Percentiles rank a stretch among this genome's conserved stretches.
These are phyloP conservation scores for Stylophora pistillata DNA, from an alignment of 64 coral and sea anemone genomes.

Conservation along the genomic window DNA sequence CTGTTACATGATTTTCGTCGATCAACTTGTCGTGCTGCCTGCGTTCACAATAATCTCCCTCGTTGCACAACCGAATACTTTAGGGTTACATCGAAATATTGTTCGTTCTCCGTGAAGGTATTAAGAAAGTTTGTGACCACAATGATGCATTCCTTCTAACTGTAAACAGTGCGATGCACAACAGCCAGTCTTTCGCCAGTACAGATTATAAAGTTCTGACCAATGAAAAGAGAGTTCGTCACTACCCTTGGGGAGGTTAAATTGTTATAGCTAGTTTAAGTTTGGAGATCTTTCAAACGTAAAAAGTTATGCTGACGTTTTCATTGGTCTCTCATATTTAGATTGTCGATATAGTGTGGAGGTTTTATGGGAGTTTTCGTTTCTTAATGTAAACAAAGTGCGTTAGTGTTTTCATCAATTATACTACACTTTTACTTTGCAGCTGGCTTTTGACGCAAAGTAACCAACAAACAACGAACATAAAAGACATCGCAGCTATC, in stretches of 20 bases:
- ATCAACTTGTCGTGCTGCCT: no score
- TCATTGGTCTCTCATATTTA: conserved; percentile 1
- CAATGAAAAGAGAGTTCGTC: neutral
- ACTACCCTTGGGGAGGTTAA: neutral
- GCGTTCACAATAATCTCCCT: no score
- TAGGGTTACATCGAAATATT: neutral
- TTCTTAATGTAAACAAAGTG: conserved; percentile 38
- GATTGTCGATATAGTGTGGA: neutral
- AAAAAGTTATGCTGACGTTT: neutral
- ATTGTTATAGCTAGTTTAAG: neutral
- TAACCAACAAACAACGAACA: neutral
- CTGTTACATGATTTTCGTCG: neutral
- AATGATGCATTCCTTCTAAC: neutral
- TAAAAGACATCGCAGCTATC: neutral
- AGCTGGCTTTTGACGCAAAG: conserved; percentile 17
- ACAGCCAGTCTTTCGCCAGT: neutral
- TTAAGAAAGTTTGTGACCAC: neutral
- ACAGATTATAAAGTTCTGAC: neutral
- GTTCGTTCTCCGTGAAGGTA: neutral
- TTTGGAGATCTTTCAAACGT: neutral
- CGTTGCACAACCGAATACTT: neutral
- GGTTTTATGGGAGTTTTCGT: neutral
- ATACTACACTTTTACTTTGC: conserved; percentile 37
- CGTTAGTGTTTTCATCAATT: conserved; percentile 44
- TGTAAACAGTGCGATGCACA: neutral